Evolutionary conservation across 2,113 vertebrate genomes (phyloP).

Genomic region (Steatornis caripensis): DNA sequence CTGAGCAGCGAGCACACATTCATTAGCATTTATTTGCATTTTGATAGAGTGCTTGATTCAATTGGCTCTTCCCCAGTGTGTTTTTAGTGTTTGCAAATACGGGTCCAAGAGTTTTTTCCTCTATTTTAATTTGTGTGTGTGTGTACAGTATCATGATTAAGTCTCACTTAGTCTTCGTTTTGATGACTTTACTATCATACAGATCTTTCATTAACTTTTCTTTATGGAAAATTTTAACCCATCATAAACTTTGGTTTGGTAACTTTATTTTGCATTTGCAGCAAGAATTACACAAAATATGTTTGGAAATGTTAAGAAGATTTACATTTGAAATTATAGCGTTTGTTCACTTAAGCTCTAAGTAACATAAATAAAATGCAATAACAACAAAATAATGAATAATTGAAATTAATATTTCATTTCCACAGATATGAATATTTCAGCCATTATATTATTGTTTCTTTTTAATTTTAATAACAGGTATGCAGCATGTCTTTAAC

Average conservation of each 20-base stretch:
- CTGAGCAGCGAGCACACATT: not conserved
- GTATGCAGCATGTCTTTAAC: not conserved
- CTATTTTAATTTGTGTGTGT: not conserved
- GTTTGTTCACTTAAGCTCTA: not conserved
- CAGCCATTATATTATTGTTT: not conserved
- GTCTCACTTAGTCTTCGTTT: not conserved
- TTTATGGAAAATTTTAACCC: not conserved
- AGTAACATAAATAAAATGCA: not conserved
- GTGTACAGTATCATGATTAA: not conserved
- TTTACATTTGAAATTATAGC: not conserved
- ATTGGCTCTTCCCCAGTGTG: not conserved
- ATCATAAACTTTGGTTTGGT: not conserved
- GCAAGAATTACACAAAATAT: not conserved
- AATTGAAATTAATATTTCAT: not conserved
- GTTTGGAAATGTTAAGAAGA: not conserved
- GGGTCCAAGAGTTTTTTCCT: fast-evolving
- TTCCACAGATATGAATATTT: not conserved
- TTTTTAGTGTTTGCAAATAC: not conserved
- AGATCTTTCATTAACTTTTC: not conserved
- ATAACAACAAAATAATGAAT: not conserved
- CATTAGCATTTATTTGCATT: not conserved
- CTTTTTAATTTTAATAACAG: not conserved
- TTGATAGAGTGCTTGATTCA: not conserved
- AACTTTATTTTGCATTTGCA: not conserved
- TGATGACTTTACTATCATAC: not conserved